A percentile compares a stretch with the other conserved stretches of the same genome.
Evolutionary conservation across 92 coral and sea anemone genomes (phyloP).

Genomic region (Actinostola sp.): DNA sequence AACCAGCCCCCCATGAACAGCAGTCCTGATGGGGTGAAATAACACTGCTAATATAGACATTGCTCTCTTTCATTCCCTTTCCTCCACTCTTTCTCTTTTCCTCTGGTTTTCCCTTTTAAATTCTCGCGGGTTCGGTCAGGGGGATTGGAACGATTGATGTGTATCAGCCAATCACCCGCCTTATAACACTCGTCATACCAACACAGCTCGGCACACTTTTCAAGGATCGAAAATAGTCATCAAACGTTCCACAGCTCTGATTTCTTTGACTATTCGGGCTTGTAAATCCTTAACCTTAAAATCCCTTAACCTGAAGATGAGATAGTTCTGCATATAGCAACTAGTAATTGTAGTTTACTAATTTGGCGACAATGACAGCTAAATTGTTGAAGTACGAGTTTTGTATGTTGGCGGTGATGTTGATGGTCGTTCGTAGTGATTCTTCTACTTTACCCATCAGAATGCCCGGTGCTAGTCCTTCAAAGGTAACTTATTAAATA

Average conservation of each 20-base stretch:
- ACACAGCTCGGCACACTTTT: slow-evolving; percentile 5
- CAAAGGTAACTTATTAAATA: background rate
- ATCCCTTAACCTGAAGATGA: background rate
- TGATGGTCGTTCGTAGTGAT: background rate
- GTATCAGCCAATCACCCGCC: slow-evolving; percentile 11
- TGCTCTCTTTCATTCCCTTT: no score
- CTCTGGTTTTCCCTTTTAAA: no score
- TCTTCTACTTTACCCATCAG: background rate
- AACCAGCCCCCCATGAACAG: no score
- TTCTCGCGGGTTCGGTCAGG: no score
- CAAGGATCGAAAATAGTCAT: background rate
- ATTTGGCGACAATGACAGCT: background rate
- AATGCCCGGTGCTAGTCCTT: slow-evolving; percentile 8
- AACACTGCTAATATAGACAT: no score
- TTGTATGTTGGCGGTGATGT: background rate
- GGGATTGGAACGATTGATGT: slow-evolving; percentile 6
- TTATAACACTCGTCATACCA: slow-evolving; percentile 12
- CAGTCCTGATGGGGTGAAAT: no score
- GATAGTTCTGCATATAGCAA: background rate
- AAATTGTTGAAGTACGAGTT: background rate
- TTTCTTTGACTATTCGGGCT: background rate
- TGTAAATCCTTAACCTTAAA: background rate
- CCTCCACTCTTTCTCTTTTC: no score
- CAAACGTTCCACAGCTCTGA: background rate
- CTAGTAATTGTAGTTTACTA: background rate